Conservation (phyloP, 2,888 invertebrate species). For the Empis livida region DNA sequence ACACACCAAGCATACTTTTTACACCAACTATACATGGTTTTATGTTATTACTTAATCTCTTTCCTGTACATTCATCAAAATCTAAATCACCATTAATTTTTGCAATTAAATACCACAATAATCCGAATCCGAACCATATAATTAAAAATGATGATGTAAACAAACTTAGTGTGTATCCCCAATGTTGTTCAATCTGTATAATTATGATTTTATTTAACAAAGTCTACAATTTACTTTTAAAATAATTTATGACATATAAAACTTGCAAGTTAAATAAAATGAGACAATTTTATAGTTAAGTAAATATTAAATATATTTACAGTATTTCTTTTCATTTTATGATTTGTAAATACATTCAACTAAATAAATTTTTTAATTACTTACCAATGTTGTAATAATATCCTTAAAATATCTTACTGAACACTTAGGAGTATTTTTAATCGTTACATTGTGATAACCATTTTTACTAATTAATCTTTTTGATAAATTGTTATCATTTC, state of each 20-base stretch:
- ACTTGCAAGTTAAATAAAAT: constrained; percentile 7
- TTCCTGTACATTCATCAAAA: constrained; percentile 39
- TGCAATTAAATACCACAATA: constrained; percentile 64
- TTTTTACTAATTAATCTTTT: constrained; percentile 29
- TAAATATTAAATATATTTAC: constrained; percentile 5
- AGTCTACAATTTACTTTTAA: no score
- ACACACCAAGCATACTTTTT: constrained; percentile 46
- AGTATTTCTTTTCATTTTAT: not conserved
- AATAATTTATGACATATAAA: no score
- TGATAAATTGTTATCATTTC: not conserved
- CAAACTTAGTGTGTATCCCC: constrained; percentile 82
- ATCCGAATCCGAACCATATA: constrained; percentile 68
- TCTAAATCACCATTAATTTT: constrained; percentile 66
- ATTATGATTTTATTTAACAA: not conserved
- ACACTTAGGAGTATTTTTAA: constrained; percentile 40
- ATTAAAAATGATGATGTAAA: constrained; percentile 74
- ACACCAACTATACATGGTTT: constrained; percentile 45
- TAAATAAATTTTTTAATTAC: constrained; percentile 25
- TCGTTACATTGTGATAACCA: constrained; percentile 29
- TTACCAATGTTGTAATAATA: constrained; percentile 80
- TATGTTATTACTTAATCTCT: constrained; percentile 34
- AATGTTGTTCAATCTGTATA: constrained; percentile 50
- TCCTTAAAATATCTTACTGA: constrained; percentile 65
- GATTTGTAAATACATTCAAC: not conserved
- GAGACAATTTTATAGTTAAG: constrained; percentile 9